Evolutionary conservation across 2,113 vertebrate genomes (phyloP).

Genomic region (Salvelinus namaycush): DNA sequence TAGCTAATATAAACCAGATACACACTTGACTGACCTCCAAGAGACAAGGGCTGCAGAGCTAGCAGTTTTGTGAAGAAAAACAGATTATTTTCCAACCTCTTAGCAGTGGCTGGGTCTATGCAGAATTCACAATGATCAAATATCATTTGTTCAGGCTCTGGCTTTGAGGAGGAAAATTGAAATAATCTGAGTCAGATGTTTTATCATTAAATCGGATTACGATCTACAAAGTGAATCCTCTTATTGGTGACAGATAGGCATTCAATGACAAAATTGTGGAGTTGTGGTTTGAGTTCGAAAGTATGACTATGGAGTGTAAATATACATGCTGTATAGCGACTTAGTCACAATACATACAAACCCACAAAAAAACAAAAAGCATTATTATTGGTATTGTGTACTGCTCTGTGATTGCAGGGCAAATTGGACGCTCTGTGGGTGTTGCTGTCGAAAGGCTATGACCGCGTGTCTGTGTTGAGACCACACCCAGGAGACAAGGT

Average conservation of each 20-base stretch:
- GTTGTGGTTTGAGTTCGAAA: neutral
- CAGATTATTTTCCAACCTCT: slow-evolving; percentile 58
- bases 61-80: slow-evolving; percentile 64
- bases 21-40: slow-evolving; percentile 61
- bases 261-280: neutral
- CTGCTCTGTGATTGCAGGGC: slow-evolving; percentile 71
- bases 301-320: neutral
- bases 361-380: neutral
- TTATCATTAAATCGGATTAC: neutral
- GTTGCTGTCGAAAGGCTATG: slow-evolving; percentile 88
- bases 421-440: slow-evolving; percentile 95
- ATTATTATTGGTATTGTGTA: neutral
- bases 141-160: slow-evolving; percentile 16
- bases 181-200: slow-evolving; percentile 8
- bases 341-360: neutral
- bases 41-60: slow-evolving; percentile 55
- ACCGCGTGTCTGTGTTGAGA: slow-evolving; percentile 95
- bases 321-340: neutral
- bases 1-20: slow-evolving; percentile 71
- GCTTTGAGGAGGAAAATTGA: slow-evolving; percentile 8
- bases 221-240: neutral
- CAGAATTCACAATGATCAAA: slow-evolving; percentile 30
- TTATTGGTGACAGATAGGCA: neutral
- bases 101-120: slow-evolving; percentile 41
- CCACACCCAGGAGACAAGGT: slow-evolving; percentile 97